Evolutionary conservation across 2,888 invertebrate species (phyloP).

Genomic region (Hypercompe scribonia): DNA sequence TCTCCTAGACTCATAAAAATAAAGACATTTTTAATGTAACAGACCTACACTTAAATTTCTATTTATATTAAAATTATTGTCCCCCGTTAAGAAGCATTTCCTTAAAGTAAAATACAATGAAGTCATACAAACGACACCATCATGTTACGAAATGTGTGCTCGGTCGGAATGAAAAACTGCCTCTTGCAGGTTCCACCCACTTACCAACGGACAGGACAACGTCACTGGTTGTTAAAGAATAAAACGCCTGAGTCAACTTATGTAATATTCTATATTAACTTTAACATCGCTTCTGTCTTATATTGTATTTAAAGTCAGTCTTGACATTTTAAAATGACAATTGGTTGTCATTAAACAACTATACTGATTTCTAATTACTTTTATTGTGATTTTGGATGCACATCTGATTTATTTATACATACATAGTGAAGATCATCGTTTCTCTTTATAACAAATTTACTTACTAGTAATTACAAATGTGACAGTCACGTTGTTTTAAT

Average conservation of each 20-base stretch:
- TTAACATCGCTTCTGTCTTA: constrained; percentile 13
- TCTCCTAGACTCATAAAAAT: too few relatives aligned
- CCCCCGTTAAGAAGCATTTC: constrained; percentile 8
- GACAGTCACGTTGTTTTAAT: too few relatives aligned
- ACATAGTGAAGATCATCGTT: too few relatives aligned
- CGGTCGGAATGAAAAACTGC: constrained; percentile 68
- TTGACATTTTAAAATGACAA: neutral
- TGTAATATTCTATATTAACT: constrained; percentile 40
- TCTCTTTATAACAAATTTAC: too few relatives aligned
- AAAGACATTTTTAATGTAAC: too few relatives aligned
- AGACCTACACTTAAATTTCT: neutral
- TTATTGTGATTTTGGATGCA: neutral
- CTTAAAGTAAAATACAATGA: constrained; percentile 37
- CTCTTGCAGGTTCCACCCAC: constrained; percentile 74
- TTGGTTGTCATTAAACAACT: neutral
- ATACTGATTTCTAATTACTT: neutral
- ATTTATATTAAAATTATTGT: neutral
- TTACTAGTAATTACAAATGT: too few relatives aligned
- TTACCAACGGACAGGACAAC: constrained; percentile 67
- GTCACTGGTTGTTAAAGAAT: constrained; percentile 71
- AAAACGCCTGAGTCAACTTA: constrained; percentile 59
- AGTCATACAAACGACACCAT: constrained; percentile 46
- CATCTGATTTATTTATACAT: neutral
- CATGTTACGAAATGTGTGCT: constrained; percentile 63
- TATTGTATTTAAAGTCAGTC: neutral